phyloP scores from a whole-genome alignment of 2,888 invertebrate genomes.

The Thymelicus sylvestris region DNA sequence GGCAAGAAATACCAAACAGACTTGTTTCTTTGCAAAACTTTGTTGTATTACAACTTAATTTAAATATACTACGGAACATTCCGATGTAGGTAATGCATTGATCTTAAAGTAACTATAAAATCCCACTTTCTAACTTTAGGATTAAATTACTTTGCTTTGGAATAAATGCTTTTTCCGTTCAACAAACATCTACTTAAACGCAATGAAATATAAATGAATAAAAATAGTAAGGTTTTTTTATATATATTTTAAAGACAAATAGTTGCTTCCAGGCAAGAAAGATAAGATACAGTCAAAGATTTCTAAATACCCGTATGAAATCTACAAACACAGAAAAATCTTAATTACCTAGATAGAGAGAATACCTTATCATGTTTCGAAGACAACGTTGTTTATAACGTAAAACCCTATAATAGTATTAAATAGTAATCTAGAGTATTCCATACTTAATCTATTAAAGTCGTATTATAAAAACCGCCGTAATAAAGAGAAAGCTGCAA shows the following conservation, averaged over 20 bases:
- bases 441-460: not conserved
- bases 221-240: no score
- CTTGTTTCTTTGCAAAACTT: not conserved
- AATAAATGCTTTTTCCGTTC: not conserved
- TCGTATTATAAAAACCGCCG: constrained; percentile 58
- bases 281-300: no score
- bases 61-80: not conserved
- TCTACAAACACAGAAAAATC: not conserved
- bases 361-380: no score
- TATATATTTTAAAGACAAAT: no score
- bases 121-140: not conserved
- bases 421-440: no score
- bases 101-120: not conserved
- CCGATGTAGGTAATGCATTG: not conserved
- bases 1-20: not conserved
- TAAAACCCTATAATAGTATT: no score
- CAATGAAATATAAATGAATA: no score
- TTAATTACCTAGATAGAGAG: no score
- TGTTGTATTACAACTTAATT: not conserved
- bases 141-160: not conserved
- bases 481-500: constrained; percentile 63
- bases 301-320: not conserved
- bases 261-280: no score
- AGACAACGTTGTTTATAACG: no score
- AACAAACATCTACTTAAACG: no score